A percentile compares a stretch with the other conserved stretches of the same genome.
Evolutionary conservation across 2,113 vertebrate genomes (phyloP).

Genomic region (Donacobius atricapilla): DNA sequence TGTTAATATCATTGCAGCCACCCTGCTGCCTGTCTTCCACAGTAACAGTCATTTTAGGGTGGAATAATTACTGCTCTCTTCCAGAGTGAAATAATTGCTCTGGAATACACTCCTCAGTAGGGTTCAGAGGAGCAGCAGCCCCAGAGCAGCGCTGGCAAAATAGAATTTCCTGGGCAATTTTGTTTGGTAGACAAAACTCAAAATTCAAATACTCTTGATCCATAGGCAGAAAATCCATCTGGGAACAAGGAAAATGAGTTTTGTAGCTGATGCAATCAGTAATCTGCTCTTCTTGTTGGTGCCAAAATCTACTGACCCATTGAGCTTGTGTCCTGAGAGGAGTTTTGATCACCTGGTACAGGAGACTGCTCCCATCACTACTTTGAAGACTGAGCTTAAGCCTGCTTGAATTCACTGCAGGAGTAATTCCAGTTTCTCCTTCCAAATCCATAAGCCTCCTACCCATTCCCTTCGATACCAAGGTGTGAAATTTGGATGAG

Average conservation of each 20-base stretch:
- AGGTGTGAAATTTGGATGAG: background rate
- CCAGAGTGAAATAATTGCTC: background rate
- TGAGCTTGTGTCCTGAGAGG: background rate
- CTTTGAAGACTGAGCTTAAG: background rate
- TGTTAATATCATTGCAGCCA: background rate
- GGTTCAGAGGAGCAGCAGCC: background rate
- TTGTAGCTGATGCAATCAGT: background rate
- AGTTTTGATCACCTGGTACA: background rate
- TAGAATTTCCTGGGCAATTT: background rate
- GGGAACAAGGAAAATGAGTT: background rate
- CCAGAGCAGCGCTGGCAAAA: background rate
- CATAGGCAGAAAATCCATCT: background rate
- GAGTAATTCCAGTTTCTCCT: background rate
- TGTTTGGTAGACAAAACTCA: background rate
- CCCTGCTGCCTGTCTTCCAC: background rate
- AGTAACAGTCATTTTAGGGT: background rate
- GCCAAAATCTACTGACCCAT: background rate
- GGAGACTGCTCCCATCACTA: fast-evolving
- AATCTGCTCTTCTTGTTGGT: background rate
- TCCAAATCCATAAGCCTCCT: background rate
- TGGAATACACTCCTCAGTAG: background rate
- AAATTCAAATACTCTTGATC: background rate
- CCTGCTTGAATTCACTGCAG: background rate
- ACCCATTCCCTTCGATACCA: fast-evolving
- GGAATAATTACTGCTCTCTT: background rate